A percentile compares a stretch with the other conserved stretches of the same genome.
These are phyloP conservation scores for Parazoanthus swiftii DNA, from an alignment of 92 coral and sea anemone species.

Conservation along the genomic window DNA sequence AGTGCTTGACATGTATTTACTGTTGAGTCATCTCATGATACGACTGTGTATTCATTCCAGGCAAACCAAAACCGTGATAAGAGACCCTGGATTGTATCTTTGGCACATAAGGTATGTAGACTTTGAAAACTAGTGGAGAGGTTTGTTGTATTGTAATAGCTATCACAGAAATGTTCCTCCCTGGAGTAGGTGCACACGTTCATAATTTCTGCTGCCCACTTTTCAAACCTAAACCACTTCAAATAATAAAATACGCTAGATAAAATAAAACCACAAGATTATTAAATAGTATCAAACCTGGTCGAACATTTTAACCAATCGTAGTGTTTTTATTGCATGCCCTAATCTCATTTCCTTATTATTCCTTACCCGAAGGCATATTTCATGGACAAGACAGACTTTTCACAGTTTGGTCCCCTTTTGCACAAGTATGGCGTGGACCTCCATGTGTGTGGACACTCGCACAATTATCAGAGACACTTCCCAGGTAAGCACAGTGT, in stretches of 20 bases:
- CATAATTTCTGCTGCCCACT: too few species aligned
- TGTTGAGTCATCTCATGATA: not conserved
- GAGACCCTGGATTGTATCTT: slow-evolving; percentile 86
- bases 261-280: too few species aligned
- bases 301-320: too few species aligned
- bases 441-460: slow-evolving; percentile 83
- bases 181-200: not conserved
- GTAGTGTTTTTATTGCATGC: too few species aligned
- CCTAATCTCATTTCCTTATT: not conserved
- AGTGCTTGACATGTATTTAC: too few species aligned
- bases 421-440: slow-evolving; percentile 86
- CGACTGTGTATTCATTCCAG: slow-evolving; percentile 22
- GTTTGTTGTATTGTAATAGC: too few species aligned
- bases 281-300: too few species aligned
- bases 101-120: slow-evolving; percentile 80
- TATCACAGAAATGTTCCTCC: too few species aligned
- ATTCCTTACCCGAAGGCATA: slow-evolving; percentile 42
- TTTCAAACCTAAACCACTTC: too few species aligned
- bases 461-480: slow-evolving; percentile 85
- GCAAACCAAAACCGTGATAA: slow-evolving; percentile 77
- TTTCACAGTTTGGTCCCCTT: slow-evolving; percentile 67
- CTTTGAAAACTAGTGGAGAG: not conserved
- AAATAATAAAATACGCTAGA: too few species aligned
- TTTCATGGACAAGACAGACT: slow-evolving; percentile 76
- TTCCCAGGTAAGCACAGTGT: slow-evolving; percentile 64